A percentile compares a stretch with the other conserved stretches of the same genome.
Conservation (phyloP, 2,797 vertebrate species). For the Denticeps clupeoides region DNA sequence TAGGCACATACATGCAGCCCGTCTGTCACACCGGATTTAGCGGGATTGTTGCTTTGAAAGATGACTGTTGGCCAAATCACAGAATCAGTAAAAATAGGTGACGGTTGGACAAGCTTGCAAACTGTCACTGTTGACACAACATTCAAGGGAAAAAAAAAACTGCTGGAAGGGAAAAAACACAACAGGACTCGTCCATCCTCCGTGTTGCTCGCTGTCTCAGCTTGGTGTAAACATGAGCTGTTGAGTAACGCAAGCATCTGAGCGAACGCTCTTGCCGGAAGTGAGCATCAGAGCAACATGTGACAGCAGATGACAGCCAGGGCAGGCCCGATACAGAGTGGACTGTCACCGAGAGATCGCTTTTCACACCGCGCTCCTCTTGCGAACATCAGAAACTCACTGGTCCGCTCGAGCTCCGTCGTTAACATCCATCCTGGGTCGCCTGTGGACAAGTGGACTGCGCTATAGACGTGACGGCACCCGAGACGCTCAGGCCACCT, state of each 20-base stretch:
- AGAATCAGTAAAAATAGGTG: neutral
- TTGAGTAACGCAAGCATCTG: neutral
- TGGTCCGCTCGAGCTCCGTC: too few relatives aligned
- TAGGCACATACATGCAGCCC: too few relatives aligned
- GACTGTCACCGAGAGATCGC: neutral
- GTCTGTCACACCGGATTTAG: conserved; percentile 3
- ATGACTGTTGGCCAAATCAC: neutral
- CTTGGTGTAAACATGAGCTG: neutral
- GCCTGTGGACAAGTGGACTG: too few relatives aligned
- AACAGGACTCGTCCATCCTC: too few relatives aligned
- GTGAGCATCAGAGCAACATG: neutral
- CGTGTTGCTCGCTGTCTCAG: neutral
- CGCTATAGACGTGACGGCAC: too few relatives aligned
- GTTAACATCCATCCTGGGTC: too few relatives aligned
- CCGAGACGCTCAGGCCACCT: too few relatives aligned
- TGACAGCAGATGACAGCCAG: neutral
- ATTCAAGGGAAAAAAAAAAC: neutral
- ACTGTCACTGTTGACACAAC: neutral
- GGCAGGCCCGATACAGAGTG: neutral
- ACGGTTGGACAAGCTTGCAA: neutral
- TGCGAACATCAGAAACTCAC: too few relatives aligned
- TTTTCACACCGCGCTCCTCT: neutral
- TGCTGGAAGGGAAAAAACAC: too few relatives aligned
- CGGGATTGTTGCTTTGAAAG: neutral
- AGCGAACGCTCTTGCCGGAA: neutral